phyloP scores from a whole-genome alignment of 2,113 vertebrate genomes.

The Tinamus guttatus region DNA sequence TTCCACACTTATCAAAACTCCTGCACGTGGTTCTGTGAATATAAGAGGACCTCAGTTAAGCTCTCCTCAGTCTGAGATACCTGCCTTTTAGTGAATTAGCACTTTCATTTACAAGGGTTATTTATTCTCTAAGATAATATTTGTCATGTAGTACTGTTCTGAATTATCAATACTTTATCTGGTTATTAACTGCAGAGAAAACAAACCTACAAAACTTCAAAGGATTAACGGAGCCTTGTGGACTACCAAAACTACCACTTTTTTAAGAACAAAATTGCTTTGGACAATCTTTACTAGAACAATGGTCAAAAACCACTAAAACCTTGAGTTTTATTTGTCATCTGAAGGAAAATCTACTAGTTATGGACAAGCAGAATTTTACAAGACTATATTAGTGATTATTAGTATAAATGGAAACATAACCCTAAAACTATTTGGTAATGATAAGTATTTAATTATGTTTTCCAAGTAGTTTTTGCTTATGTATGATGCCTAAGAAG shows the following conservation, averaged over 20 bases:
- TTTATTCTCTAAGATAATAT: not conserved
- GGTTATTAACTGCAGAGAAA: not conserved
- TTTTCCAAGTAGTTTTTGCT: not conserved
- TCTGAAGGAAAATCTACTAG: not conserved
- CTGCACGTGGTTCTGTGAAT: not conserved
- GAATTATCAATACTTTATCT: not conserved
- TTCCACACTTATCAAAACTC: not conserved
- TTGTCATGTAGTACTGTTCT: not conserved
- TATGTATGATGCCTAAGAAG: not conserved
- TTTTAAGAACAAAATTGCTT: not conserved
- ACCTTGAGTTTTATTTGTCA: not conserved
- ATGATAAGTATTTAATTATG: not conserved
- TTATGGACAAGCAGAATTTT: not conserved
- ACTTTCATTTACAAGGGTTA: not conserved
- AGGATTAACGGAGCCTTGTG: not conserved
- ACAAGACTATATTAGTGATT: not conserved
- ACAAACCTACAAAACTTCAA: not conserved
- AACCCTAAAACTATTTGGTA: not conserved
- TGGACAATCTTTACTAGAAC: not conserved
- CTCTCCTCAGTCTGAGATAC: not conserved
- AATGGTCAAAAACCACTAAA: not conserved
- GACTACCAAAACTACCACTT: not conserved
- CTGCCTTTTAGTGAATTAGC: not conserved
- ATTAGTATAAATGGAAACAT: not conserved
- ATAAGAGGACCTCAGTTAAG: not conserved